These are phyloP conservation scores for Pelagia noctiluca DNA, from an alignment of 30 jellyfish, hydroid and myxozoan genomes.

Conservation along the genomic window DNA sequence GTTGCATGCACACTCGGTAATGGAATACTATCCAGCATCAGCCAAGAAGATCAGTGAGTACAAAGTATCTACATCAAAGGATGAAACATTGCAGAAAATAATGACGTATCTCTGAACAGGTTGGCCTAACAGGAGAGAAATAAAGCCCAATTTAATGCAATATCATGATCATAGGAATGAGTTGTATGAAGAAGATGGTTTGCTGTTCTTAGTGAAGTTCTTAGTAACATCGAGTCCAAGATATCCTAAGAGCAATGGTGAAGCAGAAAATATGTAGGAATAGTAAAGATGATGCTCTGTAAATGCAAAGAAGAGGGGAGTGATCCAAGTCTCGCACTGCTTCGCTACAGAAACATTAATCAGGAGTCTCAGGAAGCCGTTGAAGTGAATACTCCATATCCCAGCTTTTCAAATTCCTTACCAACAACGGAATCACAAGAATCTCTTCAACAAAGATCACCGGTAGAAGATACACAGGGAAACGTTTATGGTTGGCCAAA, in stretches of 20 bases:
- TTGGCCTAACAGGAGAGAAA: no score
- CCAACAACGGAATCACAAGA: background rate
- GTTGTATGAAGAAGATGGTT: constrained; percentile 6
- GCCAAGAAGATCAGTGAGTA: background rate
- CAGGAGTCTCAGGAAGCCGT: background rate
- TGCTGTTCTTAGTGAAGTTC: background rate
- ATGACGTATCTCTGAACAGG: no score
- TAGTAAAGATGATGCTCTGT: constrained; percentile 24
- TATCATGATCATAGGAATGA: constrained; percentile 2
- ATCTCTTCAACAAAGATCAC: constrained; percentile 12
- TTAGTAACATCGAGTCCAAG: background rate
- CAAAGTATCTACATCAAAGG: no score
- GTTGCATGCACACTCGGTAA: constrained; percentile 10
- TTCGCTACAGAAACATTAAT: constrained; percentile 15
- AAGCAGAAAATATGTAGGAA: constrained; percentile 13
- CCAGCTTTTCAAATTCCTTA: background rate
- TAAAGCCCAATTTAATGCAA: background rate
- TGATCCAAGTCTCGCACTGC: constrained; percentile 14
- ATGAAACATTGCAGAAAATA: no score
- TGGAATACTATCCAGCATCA: constrained; percentile 8
- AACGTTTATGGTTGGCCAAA: background rate
- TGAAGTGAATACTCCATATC: no score
- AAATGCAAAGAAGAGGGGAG: constrained; percentile 11
- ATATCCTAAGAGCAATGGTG: background rate
- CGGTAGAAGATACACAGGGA: background rate